phyloP scores from a whole-genome alignment of 2,888 invertebrate species.

The Griposia aprilina region DNA sequence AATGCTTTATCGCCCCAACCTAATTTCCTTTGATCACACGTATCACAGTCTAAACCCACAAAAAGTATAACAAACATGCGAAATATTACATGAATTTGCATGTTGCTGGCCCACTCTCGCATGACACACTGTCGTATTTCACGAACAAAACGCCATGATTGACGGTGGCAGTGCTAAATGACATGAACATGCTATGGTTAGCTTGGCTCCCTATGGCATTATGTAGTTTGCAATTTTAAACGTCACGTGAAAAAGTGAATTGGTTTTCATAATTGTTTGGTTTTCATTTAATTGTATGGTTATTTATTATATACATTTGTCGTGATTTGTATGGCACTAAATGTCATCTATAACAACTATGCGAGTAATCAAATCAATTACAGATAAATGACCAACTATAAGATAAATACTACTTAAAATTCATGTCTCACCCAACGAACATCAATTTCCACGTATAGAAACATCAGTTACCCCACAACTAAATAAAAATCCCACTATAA shows the following conservation, averaged over 20 bases:
- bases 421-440: constrained; percentile 7
- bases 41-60: constrained; percentile 30
- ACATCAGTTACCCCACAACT: constrained; percentile 28
- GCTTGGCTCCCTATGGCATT: constrained; percentile 37
- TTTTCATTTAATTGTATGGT: background rate
- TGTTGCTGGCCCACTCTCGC: constrained; percentile 57
- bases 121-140: constrained; percentile 64
- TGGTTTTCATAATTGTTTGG: background rate
- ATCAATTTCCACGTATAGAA: constrained; percentile 35
- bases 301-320: background rate
- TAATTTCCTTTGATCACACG: constrained; percentile 48
- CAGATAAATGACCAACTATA: constrained; percentile 17
- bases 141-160: constrained; percentile 60
- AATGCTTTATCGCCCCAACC: constrained; percentile 18
- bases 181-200: constrained; percentile 53
- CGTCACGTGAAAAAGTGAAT: constrained; percentile 32
- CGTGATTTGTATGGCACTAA: background rate
- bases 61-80: constrained; percentile 57
- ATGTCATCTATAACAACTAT: background rate
- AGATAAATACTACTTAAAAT: constrained; percentile 34
- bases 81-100: constrained; percentile 59
- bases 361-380: background rate
- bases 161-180: constrained; percentile 53
- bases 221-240: constrained; percentile 53
- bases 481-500: constrained; percentile 34